Percentiles rank a stretch among this genome's conserved stretches.
These are phyloP conservation scores for Crypturellus tataupa DNA, from an alignment of 2,797 vertebrate genomes.

Conservation along the genomic window DNA sequence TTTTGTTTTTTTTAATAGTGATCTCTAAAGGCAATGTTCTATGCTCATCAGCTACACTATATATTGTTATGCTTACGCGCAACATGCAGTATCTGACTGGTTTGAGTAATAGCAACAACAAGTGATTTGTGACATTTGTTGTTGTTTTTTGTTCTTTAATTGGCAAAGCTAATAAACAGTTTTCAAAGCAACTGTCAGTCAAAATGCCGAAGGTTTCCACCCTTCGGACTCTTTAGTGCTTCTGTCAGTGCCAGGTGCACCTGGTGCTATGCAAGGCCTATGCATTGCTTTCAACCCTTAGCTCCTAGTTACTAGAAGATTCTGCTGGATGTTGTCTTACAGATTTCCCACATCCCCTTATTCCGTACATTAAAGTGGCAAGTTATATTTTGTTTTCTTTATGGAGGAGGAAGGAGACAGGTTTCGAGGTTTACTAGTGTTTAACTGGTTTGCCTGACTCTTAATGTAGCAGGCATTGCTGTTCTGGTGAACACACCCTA, in stretches of 20 bases:
- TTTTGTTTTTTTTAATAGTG: neutral
- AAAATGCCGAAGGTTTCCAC: neutral
- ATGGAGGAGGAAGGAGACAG: neutral
- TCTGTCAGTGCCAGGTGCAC: neutral
- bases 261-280: neutral
- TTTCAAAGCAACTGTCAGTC: neutral
- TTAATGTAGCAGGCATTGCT: neutral
- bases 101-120: too few relatives aligned
- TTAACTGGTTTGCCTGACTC: neutral
- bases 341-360: neutral
- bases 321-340: neutral
- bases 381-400: neutral
- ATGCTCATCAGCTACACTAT: neutral
- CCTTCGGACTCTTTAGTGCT: neutral
- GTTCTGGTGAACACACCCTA: neutral
- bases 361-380: neutral
- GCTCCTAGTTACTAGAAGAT: neutral
- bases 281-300: neutral
- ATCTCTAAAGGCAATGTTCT: neutral
- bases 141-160: neutral
- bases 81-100: neutral
- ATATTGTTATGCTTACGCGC: neutral
- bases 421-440: slow-evolving; percentile 5
- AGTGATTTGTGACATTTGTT: too few relatives aligned
- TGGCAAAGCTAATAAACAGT: neutral